Base-by-base conservation (phyloP, 2,113 vertebrate species). In the Xiphorhynchus elegans region DNA sequence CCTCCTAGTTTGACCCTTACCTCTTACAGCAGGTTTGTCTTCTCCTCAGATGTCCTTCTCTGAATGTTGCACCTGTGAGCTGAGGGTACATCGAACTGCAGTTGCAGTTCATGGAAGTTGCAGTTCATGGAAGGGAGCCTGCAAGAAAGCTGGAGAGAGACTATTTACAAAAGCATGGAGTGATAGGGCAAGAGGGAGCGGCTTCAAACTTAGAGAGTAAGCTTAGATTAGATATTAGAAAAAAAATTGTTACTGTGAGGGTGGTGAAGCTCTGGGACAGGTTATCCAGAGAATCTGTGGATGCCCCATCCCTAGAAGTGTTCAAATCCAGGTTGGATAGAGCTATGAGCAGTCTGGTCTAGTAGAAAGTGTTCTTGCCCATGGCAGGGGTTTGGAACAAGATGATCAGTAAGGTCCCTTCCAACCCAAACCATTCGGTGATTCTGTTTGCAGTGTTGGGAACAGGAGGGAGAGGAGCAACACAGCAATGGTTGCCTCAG, bases 331-430 rank as follows among this genome's bases (percentile, higher is more conserved):
- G 46, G 47, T 26, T 31, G 24, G 62, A 60, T 83, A 29, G 24
- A 7, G 24, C 55, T 76, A 39, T 68, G 62, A 83, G 62, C 52
- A 68, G n/a, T 29, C 13, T 62, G 55, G 15, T 3, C 10, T 46
- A 28, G 37, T 52, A 35, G 33, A 67, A 75, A 7, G 25, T 40
- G 78, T 76, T 31, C 23, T 24, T 75, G 46, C 17, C 47, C 39
- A 55, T 5, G 29, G 24, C 62, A 60, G 19, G 24, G 11, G 6
- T 4, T 31, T 53, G 47, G 53, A 83, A 75, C 0, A 0, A 3
- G 15, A 1, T 13, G 19, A 46, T 53, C 24, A 31, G 66, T 68
- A 11, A 21, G 5, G 39, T 75, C 19, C 24, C 6, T 67, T 68
- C 39, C 47, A 62, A 47, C 13, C 29, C 46, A 75, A 40, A 68